Evolutionary conservation across 2,888 invertebrate genomes (phyloP), one percentile per base, ranked within the genome.

Genomic region (Drosophila yooni): DNA sequence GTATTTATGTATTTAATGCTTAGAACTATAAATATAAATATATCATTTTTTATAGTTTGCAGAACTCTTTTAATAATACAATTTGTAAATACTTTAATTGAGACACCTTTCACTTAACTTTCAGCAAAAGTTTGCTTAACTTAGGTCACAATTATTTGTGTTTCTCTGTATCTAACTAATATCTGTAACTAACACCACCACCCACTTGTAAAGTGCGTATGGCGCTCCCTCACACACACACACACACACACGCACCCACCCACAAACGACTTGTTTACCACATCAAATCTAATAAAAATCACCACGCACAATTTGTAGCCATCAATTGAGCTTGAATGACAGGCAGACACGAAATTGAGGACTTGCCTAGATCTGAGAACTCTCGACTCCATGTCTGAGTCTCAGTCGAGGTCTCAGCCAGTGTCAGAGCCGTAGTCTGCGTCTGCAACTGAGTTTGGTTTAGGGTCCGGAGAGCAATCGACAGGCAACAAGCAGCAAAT

Each of bases 261-360:
- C 50, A 43, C 48, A 73, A 62, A 56, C 62, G 65, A 77, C 72
- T 74, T 85, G 77, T 76, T 82, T 75, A 66, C 62, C 70, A 76
- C 76, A 78, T 76, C 70, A 68, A 81, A 88, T 76, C 76, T 72
- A 90, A 81, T 90, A 75, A 76, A 81, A 79, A 75, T 77, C 90
- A 75, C 53, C 70, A 74, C 70, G 68, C 78, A 74, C 83, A 81
- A 83, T 82, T 84, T 83, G 79, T 72, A 69, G 77, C 70, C 70
- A 74, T 86, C 76, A 81, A 83, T 81, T 76, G 76, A 61, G 57
- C 66, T 54, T 67, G 64, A 63, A 62, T 82, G 84, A 74, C 71
- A 72, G 67, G 8, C 68, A 65, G 81, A 27, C 27, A 50, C 8
- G 27, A 27, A 40, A 56, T 10, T 33, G 31, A 48, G 60, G 54